These are phyloP conservation scores for Steinernema scapterisci DNA, from an alignment of 2,888 invertebrate species.

Conservation along the genomic window DNA sequence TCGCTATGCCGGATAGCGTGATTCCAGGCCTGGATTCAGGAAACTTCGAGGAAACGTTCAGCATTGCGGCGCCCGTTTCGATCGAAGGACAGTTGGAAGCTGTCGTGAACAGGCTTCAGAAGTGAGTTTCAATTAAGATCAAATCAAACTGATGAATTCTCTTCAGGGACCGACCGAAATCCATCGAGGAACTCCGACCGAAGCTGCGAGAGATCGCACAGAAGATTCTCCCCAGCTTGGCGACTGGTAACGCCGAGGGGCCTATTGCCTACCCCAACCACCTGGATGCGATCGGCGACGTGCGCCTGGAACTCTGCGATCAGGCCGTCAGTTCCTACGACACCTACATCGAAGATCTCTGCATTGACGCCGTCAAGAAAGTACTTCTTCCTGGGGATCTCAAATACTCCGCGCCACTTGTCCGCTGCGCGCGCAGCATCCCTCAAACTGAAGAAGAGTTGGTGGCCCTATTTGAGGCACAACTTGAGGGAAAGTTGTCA, in stretches of 20 bases:
- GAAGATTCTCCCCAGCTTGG: background rate
- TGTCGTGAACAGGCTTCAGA: background rate
- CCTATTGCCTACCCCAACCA: background rate
- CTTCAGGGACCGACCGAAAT: background rate
- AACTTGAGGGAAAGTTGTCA: conserved; percentile 8
- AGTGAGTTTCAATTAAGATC: background rate
- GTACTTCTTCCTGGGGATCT: background rate
- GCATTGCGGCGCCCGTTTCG: background rate
- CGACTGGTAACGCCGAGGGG: background rate
- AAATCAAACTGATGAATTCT: background rate
- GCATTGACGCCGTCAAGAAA: conserved; percentile 10
- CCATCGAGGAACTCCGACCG: background rate
- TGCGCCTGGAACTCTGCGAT: background rate
- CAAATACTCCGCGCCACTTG: background rate
- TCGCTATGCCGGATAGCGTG: background rate
- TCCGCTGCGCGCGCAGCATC: background rate
- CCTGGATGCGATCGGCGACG: background rate
- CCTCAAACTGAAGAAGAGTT: background rate
- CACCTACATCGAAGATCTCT: background rate
- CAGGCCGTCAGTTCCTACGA: background rate
- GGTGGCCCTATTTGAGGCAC: conserved; percentile 4
- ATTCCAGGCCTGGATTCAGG: conserved; percentile 1
- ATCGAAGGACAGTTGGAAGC: conserved; percentile 3
- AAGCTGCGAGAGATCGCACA: background rate
- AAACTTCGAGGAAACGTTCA: background rate